These are phyloP conservation scores for Molossus alvarezi DNA, from an alignment of 2,797 vertebrate genomes.

Conservation along the genomic window DNA sequence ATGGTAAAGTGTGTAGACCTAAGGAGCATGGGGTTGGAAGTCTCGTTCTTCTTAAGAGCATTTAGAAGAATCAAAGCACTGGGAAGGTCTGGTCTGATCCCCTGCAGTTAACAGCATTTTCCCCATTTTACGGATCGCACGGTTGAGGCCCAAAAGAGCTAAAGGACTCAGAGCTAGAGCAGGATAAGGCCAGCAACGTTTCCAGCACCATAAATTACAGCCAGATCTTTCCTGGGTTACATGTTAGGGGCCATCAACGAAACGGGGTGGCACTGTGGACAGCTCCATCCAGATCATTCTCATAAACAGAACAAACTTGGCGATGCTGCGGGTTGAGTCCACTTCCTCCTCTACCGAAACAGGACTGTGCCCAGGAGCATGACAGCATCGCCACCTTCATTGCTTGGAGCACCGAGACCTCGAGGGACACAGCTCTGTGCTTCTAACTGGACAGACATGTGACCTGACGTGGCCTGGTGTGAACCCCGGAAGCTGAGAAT, in stretches of 20 bases:
- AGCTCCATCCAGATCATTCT: background rate
- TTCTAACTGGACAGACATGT: background rate
- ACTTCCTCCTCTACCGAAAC: background rate
- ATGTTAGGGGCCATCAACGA: background rate
- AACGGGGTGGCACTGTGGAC: background rate
- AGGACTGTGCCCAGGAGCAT: background rate
- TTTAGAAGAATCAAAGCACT: background rate
- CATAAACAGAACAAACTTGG: background rate
- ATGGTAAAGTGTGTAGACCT: background rate
- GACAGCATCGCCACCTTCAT: background rate
- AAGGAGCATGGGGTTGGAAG: background rate
- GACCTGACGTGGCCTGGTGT: background rate
- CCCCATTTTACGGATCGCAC: background rate
- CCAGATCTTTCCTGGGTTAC: background rate
- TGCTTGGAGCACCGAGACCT: background rate
- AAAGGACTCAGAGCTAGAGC: background rate
- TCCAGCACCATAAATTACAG: background rate
- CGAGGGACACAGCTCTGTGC: background rate
- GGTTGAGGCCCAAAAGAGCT: background rate
- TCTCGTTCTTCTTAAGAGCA: background rate
- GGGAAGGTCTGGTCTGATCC: background rate
- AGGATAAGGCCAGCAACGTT: background rate
- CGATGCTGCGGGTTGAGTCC: background rate
- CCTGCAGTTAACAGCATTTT: too few species aligned
- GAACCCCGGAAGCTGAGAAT: background rate